Evolutionary conservation across 92 coral and sea anemone species (phyloP).

Genomic region (Phenganax marumi): DNA sequence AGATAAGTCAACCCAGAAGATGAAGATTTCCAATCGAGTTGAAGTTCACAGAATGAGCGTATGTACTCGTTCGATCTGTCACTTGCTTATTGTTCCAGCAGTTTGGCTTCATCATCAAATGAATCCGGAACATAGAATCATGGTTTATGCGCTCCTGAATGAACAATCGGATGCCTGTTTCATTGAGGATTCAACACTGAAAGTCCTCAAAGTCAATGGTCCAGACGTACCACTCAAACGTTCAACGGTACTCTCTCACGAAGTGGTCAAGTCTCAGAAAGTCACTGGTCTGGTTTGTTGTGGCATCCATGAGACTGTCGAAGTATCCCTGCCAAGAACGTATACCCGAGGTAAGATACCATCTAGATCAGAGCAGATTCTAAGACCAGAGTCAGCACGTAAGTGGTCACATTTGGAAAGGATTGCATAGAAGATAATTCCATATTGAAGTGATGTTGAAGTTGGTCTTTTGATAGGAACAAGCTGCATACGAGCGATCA

Average conservation of each 20-base stretch:
- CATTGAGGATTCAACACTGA: constrained; percentile 38
- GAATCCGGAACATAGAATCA: constrained; percentile 39
- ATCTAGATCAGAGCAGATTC: constrained; percentile 41
- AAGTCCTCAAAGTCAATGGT: constrained; percentile 44
- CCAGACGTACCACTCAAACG: constrained; percentile 38
- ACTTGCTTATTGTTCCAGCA: too few species aligned
- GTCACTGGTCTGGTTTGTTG: constrained; percentile 43
- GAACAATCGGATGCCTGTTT: constrained; percentile 59
- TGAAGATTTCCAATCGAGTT: too few species aligned
- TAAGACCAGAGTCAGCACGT: constrained; percentile 32
- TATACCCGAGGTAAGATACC: constrained; percentile 54
- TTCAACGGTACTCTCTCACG: constrained; percentile 51
- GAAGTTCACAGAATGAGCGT: too few species aligned
- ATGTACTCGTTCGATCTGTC: too few species aligned
- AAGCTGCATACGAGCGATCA: constrained; percentile 57
- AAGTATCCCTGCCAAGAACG: constrained; percentile 34
- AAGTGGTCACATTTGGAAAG: constrained; percentile 43
- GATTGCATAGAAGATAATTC: constrained; percentile 41
- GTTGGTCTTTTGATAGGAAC: constrained; percentile 49
- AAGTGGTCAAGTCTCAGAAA: constrained; percentile 47
- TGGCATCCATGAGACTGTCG: constrained; percentile 40
- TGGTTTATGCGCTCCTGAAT: constrained; percentile 60
- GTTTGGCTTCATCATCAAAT: constrained; percentile 50
- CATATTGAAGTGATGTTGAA: constrained; percentile 42
- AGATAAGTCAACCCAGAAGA: too few species aligned